A percentile compares a stretch with the other conserved stretches of the same genome.
Conservation (phyloP, 2,797 vertebrate species). For the Kryptolebias ocellatus region DNA sequence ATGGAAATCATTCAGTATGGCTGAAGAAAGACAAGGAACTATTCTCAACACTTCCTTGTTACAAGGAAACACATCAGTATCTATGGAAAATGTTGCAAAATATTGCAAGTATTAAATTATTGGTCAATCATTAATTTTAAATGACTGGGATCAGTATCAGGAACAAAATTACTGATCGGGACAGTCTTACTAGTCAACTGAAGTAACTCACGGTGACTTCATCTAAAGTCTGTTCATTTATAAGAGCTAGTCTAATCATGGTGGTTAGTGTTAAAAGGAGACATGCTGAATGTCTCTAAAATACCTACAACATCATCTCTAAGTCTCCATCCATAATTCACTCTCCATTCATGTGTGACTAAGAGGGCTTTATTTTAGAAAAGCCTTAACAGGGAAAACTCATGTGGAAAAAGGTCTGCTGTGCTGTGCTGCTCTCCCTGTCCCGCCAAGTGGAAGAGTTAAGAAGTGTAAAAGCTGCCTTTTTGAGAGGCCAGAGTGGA, state of each 20-base stretch:
- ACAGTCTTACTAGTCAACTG: no score
- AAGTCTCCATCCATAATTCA: constrained; percentile 81
- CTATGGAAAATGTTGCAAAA: no score
- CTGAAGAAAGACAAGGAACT: no score
- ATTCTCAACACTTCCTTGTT: no score
- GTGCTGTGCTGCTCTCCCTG: constrained; percentile 73
- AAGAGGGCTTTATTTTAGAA: constrained; percentile 81
- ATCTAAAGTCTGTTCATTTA: constrained; percentile 80
- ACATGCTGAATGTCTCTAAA: constrained; percentile 79
- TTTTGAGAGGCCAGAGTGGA: constrained; percentile 74
- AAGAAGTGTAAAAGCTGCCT: constrained; percentile 93
- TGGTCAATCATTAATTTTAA: no score
- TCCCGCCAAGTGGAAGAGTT: constrained; percentile 86
- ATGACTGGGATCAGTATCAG: no score
- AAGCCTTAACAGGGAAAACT: constrained; percentile 80
- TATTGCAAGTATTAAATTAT: no score
- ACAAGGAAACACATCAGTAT: no score
- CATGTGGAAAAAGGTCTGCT: constrained; percentile 83
- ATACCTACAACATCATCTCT: constrained; percentile 80
- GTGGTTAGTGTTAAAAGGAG: constrained; percentile 54
- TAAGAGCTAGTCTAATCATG: constrained; percentile 75
- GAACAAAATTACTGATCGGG: no score
- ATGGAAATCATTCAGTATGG: no score
- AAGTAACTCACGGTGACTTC: constrained; percentile 53
- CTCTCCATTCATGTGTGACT: constrained; percentile 72